Percentiles rank a stretch among this genome's conserved stretches.
Conservation (phyloP, 35 echinoderm and acorn worm species). For the Heliocidaris tuberculata region DNA sequence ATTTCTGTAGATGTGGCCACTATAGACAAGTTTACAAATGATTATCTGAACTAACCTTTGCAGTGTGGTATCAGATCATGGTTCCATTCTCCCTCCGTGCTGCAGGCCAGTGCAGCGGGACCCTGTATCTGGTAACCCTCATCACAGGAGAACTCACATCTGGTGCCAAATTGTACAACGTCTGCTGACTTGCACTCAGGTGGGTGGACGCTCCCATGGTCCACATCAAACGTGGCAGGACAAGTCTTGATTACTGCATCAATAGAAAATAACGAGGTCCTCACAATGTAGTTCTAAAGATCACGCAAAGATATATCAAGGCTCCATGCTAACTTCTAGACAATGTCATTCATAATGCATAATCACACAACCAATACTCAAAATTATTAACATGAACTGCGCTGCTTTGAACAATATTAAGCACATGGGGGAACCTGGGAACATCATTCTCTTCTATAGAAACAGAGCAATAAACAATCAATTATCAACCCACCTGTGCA, state of each 20-base stretch:
- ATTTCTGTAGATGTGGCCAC: no score
- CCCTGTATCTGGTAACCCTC: constrained; percentile 43
- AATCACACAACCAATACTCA: no score
- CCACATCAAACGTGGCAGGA: neutral
- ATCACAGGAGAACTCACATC: constrained; percentile 45
- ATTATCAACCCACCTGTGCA: constrained; percentile 2
- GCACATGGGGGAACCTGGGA: no score
- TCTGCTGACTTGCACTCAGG: neutral
- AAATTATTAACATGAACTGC: no score
- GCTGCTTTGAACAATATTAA: no score
- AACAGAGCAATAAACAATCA: no score
- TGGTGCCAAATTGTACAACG: constrained; percentile 25
- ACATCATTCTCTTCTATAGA: no score
- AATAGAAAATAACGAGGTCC: neutral
- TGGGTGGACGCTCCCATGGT: constrained; percentile 12
- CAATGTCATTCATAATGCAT: no score
- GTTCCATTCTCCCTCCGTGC: constrained; percentile 34
- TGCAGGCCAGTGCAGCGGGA: constrained; percentile 28
- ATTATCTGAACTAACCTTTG: constrained; percentile 29
- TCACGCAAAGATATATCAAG: neutral
- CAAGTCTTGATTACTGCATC: constrained; percentile 41
- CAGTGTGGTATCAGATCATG: neutral
- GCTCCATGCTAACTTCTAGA: no score
- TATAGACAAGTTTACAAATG: no score
- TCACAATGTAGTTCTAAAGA: neutral